Conservation (phyloP, 2,888 invertebrate species). For the Phlogophora meticulosa region DNA sequence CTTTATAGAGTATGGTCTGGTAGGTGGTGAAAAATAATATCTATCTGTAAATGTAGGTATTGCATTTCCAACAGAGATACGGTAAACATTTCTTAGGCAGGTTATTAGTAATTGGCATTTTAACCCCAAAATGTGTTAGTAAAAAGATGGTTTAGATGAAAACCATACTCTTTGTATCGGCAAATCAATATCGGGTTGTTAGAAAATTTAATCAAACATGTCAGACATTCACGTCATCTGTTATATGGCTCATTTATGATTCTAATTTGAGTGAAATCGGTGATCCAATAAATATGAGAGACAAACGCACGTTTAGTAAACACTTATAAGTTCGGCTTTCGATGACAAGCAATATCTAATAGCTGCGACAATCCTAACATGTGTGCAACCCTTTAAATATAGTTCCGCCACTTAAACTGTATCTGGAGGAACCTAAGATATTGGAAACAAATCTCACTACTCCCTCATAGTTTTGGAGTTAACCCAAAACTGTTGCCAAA, state of each 20-base stretch:
- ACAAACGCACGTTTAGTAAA: background rate
- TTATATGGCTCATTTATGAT: background rate
- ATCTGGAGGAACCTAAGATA: slow-evolving; percentile 23
- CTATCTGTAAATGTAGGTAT: too few species aligned
- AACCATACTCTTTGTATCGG: background rate
- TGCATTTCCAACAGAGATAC: too few species aligned
- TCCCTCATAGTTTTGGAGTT: slow-evolving; percentile 12
- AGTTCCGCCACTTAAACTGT: slow-evolving; percentile 27
- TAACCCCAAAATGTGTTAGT: too few species aligned
- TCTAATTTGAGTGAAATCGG: slow-evolving; percentile 23
- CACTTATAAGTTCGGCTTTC: slow-evolving; percentile 1
- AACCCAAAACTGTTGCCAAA: slow-evolving; percentile 54
- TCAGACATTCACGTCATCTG: background rate
- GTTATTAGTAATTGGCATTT: too few species aligned
- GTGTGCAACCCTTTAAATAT: slow-evolving; percentile 28
- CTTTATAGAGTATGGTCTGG: background rate
- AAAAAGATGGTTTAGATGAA: background rate
- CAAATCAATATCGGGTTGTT: slow-evolving; percentile 5
- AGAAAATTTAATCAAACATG: slow-evolving; percentile 6
- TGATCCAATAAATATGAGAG: slow-evolving; percentile 22
- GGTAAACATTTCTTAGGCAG: too few species aligned
- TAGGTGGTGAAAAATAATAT: too few species aligned
- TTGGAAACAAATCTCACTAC: slow-evolving; percentile 22
- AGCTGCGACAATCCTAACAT: background rate
- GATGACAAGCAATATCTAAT: background rate